Base-by-base conservation (phyloP, 2,888 invertebrate species). In the Drosophila nr. perissopoda region DNA sequence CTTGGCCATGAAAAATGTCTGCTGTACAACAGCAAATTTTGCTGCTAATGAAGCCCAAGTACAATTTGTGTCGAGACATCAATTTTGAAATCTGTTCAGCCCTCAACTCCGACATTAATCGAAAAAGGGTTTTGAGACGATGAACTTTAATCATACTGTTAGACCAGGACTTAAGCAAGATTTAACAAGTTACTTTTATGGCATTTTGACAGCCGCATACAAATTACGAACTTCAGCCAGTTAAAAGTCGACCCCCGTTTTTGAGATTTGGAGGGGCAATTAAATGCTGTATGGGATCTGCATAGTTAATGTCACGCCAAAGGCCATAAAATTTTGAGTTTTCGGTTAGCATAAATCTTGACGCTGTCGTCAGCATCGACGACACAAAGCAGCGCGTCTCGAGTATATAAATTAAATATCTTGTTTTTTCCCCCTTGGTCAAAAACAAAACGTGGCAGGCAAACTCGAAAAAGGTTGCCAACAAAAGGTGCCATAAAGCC, bases 261-360 rank as follows among this genome's bases (percentile, higher is more conserved):
- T 33, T 57, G 63, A 40, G 89, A 89, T 77, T 86, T 66, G 87
- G 75, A 31, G n/a, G n/a, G 68, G 78, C 90, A 85, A 85, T 85
- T 90, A 85, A 90, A 83, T 66, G 74, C n/a, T 16, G 38, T 40
- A 40, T 36, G 27, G 29, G 38, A n/a, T 58, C 33, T 38, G n/a
- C 42, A 68, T 66, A 68, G 68, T 83, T 89, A 60, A 60, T 69
- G 63, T 68, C 40, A 21, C 42, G 63, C 53, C 59, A 60, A 61
- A 59, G 58, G 62, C 68, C 51, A 77, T 89, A 77, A 81, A 89
- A 81, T 76, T 79, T 79, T 72, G 76, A 68, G 72, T 76, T 86
- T 34, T 45, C 45, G 63, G 34, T 31, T 34, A 11, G 10, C 90
- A 80, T 90, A 78, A 89, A 87, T 90, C 87, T 66, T 81, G 56